phyloP scores from a whole-genome alignment of 2,888 invertebrate genomes.

The Erynnis tages region DNA sequence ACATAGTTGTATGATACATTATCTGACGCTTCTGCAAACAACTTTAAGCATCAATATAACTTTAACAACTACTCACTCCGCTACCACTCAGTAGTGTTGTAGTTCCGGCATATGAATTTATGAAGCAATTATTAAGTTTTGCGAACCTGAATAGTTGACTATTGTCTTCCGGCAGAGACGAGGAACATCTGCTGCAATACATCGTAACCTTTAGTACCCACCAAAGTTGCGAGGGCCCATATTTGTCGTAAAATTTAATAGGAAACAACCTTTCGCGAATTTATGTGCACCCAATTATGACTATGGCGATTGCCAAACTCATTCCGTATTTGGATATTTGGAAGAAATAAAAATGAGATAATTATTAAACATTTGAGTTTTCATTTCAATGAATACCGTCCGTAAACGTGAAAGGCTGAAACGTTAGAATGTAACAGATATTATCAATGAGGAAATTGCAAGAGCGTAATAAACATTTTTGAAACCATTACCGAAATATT shows the following conservation, averaged over 20 bases:
- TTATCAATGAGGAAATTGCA: no score
- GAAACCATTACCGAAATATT: no score
- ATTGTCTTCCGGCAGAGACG: slow-evolving; percentile 34
- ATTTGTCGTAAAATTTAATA: slow-evolving; percentile 77
- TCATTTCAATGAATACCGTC: not conserved
- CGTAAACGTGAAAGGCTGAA: not conserved
- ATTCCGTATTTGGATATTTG: slow-evolving; percentile 45
- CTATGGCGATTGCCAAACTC: slow-evolving; percentile 47
- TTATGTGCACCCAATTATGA: slow-evolving; percentile 61
- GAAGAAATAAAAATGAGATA: slow-evolving; percentile 39
- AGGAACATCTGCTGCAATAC: slow-evolving; percentile 59
- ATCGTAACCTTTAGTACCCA: slow-evolving; percentile 75
- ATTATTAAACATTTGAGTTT: no score
- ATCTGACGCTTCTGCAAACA: no score
- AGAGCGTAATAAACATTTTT: no score
- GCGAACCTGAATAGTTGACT: slow-evolving; percentile 33
- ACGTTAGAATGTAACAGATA: not conserved
- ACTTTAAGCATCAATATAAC: no score
- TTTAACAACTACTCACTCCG: no score
- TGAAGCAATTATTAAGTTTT: slow-evolving; percentile 5
- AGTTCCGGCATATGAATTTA: no score
- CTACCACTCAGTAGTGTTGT: no score
- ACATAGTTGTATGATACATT: no score
- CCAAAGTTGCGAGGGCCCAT: slow-evolving; percentile 73
- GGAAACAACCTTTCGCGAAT: slow-evolving; percentile 63